Conservation (phyloP, 2,888 invertebrate genomes). For the Crepidodera aurea region DNA sequence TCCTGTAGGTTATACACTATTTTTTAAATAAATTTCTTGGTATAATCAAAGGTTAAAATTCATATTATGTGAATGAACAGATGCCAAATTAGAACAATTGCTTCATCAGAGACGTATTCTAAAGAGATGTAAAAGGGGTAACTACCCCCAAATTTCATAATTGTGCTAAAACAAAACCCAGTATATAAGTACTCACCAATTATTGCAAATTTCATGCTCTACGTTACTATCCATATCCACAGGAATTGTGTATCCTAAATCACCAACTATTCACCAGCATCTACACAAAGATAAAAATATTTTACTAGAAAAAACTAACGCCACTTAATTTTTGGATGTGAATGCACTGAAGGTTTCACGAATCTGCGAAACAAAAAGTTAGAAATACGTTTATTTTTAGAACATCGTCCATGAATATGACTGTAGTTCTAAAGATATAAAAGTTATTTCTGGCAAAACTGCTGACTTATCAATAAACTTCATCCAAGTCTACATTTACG, state of each 20-base stretch:
- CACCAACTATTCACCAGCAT: slow-evolving; percentile 26
- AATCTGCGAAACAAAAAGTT: slow-evolving; percentile 42
- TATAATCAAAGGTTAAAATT: no score
- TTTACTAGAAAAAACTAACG: slow-evolving; percentile 10
- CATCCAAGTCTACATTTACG: slow-evolving; percentile 16
- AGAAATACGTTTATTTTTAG: slow-evolving; percentile 38
- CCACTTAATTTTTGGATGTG: slow-evolving; percentile 35
- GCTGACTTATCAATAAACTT: slow-evolving; percentile 36
- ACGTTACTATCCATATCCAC: slow-evolving; percentile 44
- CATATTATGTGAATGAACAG: no score
- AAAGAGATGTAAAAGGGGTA: no score
- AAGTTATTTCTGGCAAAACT: slow-evolving; percentile 40
- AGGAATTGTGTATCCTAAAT: neutral
- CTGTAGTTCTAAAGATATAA: slow-evolving; percentile 43
- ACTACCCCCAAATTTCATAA: no score
- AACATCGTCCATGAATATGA: slow-evolving; percentile 42
- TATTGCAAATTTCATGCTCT: slow-evolving; percentile 54
- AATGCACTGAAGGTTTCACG: slow-evolving; percentile 40
- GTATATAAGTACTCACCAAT: slow-evolving; percentile 57
- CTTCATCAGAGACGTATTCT: no score
- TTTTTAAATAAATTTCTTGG: no score
- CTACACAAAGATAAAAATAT: slow-evolving; percentile 8
- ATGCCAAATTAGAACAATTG: no score
- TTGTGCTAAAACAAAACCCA: no score
- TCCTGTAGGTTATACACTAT: no score